Evolutionary conservation across 92 coral and sea anemone species (phyloP), one percentile per base, ranked within the genome.

Genomic region (Umimayanthus kanabou): DNA sequence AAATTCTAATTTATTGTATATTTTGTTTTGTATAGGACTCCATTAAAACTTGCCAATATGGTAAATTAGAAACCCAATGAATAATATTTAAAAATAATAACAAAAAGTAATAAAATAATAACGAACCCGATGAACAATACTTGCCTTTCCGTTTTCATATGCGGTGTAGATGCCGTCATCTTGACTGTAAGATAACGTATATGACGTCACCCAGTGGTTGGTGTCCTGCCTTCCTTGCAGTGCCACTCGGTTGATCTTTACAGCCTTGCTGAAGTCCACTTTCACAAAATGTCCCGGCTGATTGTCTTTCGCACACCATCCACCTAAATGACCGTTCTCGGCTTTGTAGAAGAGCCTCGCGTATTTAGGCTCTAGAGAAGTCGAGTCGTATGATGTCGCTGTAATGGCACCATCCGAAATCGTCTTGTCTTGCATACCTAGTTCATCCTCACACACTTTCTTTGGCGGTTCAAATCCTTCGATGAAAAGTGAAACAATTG

Each of bases 271-370:
- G 64, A 81, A 81, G 55, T 81, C 85, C 39, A 81, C 85, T 49
- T 49, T 49, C 20, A 81, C 55, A 25, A 81, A 81, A 33, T 33
- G 37, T 33, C 37, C 37, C 37, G 37, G 37, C 37, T 33, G 37
- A 33, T 33, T 33, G 37, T 81, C 76, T 39, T 65, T 39, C 13
- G 85, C 39, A 49, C 85, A 81, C 85, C 85, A 81, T 5, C 76
- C 85, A 11, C 85, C 85, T 5, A 28, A 8, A 70, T 81, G 85
- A 28, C 76, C 76, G 53, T 81, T 81, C 55, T 66, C 85, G 3
- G 85, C 55, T 39, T 81, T 81, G 4, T 37, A 4, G 73, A 81
- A 81, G 33, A 81, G 85, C 76, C 85, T 81, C 23, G 85, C 85
- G 65, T 65, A 81, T 66, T 81, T 65, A 7, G 85, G 75, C 30